Evolutionary conservation across 2,113 vertebrate species (phyloP), one percentile per base, ranked within the genome.

Genomic region (Todiramphus chloris): DNA sequence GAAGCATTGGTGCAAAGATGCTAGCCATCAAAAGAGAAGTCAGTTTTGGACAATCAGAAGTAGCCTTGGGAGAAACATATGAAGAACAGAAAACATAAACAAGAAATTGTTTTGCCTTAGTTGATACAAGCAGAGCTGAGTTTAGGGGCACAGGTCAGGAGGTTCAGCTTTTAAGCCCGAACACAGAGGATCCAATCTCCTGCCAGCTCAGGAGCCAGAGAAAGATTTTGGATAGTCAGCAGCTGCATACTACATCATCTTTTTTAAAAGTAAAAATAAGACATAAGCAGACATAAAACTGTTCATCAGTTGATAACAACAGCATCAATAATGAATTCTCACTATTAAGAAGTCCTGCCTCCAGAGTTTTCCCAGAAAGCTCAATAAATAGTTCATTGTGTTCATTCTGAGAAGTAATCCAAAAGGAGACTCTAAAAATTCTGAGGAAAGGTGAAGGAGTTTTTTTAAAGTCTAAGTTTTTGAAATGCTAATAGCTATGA

Each of bases 331-430:
- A 91, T 90, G 70, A 89, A 83, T 77, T 96, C 85, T 90, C 67
- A 68, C 67, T 90, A 77, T 83, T 94, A 87, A 87, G 78, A 94
- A 93, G 84, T 93, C 59, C 60, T 93, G 62, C 80, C 66, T 82
- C 67, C 48, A 81, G 81, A 87, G 59, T 69, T 93, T 87, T 83
- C 82, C 78, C 91, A 90, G 63, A 92, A 94, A 94, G 41, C 35
- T 67, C 91, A 87, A 83, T 91, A 96, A 87, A 93, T 93, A 91
- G 89, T 95, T 79, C 44, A 94, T 72, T 70, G 50, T 74, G 27
- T 70, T 78, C 43, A 60, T 86, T 90, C 68, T 51, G 70, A 86
- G 72, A 90, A 88, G 18, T 53, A 85, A 91, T 63, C 41, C 23
- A 56, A 86, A 89, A 70, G 21, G 75, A 5, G 27, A 58, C 21